These are phyloP conservation scores for Acromyrmex heyeri DNA, from an alignment of 1,140 invertebrate species.

Conservation along the genomic window DNA sequence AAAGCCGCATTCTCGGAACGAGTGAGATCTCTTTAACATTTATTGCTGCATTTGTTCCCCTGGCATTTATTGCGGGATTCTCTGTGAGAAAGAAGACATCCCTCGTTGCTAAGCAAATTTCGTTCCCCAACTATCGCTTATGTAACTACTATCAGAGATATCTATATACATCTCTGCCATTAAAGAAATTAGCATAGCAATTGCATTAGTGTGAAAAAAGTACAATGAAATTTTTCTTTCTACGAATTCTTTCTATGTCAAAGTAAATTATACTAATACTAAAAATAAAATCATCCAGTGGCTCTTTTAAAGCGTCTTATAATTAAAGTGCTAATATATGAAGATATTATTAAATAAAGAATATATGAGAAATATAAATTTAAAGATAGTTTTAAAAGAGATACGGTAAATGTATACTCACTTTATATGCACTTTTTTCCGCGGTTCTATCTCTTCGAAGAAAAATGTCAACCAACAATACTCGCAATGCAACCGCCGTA, in stretches of 20 bases:
- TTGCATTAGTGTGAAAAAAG: not conserved
- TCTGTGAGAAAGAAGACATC: slow-evolving; percentile 39
- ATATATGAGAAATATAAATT: not conserved
- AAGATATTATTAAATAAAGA: not conserved
- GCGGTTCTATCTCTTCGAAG: slow-evolving; percentile 18
- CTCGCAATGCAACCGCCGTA: slow-evolving; percentile 31
- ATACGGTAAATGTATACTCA: slow-evolving; percentile 3
- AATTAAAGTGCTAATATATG: slow-evolving; percentile 20
- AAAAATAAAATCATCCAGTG: not conserved
- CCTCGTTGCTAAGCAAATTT: slow-evolving; percentile 58
- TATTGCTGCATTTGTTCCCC: slow-evolving; percentile 65
- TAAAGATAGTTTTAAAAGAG: slow-evolving; percentile 14
- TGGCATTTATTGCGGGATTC: slow-evolving; percentile 60
- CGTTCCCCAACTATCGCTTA: slow-evolving; percentile 25
- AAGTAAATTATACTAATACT: not conserved
- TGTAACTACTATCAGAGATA: slow-evolving; percentile 31
- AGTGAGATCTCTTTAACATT: slow-evolving; percentile 66
- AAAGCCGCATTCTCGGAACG: slow-evolving; percentile 55
- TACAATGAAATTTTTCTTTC: not conserved
- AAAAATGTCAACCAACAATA: slow-evolving; percentile 34
- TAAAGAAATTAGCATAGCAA: slow-evolving; percentile 19
- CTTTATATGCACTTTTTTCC: not conserved
- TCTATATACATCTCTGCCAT: not conserved
- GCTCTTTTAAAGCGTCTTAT: not conserved
- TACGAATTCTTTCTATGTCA: not conserved